Evolutionary conservation across 2,797 vertebrate genomes (phyloP).

Genomic region (Halcyon badia): DNA sequence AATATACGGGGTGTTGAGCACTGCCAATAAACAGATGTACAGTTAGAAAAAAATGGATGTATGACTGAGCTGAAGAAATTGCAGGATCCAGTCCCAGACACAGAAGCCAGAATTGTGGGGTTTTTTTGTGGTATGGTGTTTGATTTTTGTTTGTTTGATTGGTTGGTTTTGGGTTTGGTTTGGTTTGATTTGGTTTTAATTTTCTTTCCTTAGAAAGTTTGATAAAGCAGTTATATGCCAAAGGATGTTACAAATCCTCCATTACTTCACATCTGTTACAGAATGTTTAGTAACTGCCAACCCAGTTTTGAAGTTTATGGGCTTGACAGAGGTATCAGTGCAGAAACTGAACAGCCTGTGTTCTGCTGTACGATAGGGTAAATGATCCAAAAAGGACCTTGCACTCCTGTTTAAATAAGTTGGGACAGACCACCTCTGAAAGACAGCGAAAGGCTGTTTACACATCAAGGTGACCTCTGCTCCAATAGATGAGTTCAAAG

Average conservation of each 20-base stretch:
- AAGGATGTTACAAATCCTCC: background rate
- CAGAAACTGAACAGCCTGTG: background rate
- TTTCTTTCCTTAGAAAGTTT: background rate
- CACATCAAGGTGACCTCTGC: background rate
- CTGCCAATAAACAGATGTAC: slow-evolving; percentile 22
- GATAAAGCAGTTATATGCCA: background rate
- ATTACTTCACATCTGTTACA: background rate
- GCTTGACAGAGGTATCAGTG: background rate
- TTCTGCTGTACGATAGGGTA: background rate
- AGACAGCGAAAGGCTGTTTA: background rate
- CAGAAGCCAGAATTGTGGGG: background rate
- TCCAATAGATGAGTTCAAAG: background rate
- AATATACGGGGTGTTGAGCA: background rate
- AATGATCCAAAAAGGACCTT: background rate
- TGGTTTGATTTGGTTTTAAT: background rate
- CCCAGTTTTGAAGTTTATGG: background rate
- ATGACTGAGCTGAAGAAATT: background rate
- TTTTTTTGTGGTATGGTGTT: background rate
- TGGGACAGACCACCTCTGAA: background rate
- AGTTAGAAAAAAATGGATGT: background rate
- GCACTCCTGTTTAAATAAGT: background rate
- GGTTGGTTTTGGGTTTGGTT: background rate
- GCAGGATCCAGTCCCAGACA: background rate
- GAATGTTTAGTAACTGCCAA: background rate
- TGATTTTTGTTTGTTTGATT: background rate